A percentile compares a stretch with the other conserved stretches of the same genome.
Conservation (phyloP, 23 tunicate genomes). For the Ciona savignyi region DNA sequence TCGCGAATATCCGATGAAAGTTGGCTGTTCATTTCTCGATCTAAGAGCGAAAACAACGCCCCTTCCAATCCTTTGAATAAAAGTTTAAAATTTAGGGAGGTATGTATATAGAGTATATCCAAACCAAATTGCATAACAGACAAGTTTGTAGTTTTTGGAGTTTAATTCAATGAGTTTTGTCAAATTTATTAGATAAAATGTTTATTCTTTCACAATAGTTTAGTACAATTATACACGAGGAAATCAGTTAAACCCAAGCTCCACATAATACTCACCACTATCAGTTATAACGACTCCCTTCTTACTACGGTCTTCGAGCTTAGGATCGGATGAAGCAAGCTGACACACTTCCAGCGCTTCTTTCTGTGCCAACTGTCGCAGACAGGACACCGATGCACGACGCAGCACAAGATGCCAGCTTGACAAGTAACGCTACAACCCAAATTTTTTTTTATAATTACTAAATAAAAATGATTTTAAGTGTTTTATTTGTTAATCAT, state of each 20-base stretch:
- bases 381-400: constrained; percentile 79
- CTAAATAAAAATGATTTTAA: background rate
- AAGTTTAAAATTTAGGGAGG: constrained; percentile 2
- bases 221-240: too few species aligned
- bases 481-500: background rate
- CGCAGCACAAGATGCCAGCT: constrained; percentile 89
- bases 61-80: constrained; percentile 73
- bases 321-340: constrained; percentile 34
- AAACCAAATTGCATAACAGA: too few species aligned
- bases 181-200: too few species aligned
- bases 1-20: constrained; percentile 60
- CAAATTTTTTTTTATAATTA: background rate
- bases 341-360: constrained; percentile 81
- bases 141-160: too few species aligned
- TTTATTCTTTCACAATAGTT: too few species aligned
- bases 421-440: constrained; percentile 51
- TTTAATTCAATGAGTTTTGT: too few species aligned
- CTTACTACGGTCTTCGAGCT: constrained; percentile 5
- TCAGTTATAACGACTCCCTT: constrained; percentile 68
- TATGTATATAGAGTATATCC: too few species aligned
- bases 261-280: constrained; percentile 46
- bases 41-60: constrained; percentile 79
- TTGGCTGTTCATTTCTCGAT: constrained; percentile 50
- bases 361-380: constrained; percentile 83
- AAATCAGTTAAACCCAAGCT: too few species aligned